Base-by-base conservation (phyloP, 2,113 vertebrate genomes). In the Tinamus guttatus region DNA sequence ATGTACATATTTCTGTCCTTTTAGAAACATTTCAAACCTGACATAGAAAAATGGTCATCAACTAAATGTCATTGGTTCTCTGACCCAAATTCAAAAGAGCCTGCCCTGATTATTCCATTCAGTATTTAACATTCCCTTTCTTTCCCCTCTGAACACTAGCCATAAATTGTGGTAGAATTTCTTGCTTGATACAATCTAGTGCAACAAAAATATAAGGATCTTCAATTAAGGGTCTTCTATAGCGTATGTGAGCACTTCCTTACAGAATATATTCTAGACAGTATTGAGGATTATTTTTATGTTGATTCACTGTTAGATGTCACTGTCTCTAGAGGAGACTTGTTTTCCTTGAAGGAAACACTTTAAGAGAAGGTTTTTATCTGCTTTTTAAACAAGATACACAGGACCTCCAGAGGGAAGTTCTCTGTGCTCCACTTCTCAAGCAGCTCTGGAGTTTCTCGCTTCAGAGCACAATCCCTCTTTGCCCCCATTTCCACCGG, bases 401-500 rank as follows among this genome's bases (percentile, higher is more conserved):
- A 8, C 45, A 27, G 79, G 25, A 36, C 4, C 27, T 91, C 11
- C 41, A 34, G 76, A 78, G 36, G 56, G 34, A 40, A 36, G 32
- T 32, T 58, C 47, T 90, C 56, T 70, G 43, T 75, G 43, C 40
- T 59, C 4, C 11, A 34, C 34, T 83, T 87, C 81, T 93, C 78
- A 59, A 82, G 89, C 91, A 95, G 41, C 81, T 91, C 82, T 90
- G 85, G 58, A 78, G 49, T 24, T 49, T 74, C 82, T 89, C 51
- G 10, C 41, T 73, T 20, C n/a, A 43, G 14, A 34, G 36, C 9
- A 4, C 2, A 11, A 15, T 78, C 80, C 85, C 73, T 64, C 93
- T 90, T 68, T 93, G 82, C 59, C 81, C 91, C 86, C 21, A 8
- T 85, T 95, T 93, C 75, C 79, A 45, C 18, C 18, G 49, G 68